phyloP scores from a whole-genome alignment of 2,797 vertebrate genomes.

The Eremophila alpestris region DNA sequence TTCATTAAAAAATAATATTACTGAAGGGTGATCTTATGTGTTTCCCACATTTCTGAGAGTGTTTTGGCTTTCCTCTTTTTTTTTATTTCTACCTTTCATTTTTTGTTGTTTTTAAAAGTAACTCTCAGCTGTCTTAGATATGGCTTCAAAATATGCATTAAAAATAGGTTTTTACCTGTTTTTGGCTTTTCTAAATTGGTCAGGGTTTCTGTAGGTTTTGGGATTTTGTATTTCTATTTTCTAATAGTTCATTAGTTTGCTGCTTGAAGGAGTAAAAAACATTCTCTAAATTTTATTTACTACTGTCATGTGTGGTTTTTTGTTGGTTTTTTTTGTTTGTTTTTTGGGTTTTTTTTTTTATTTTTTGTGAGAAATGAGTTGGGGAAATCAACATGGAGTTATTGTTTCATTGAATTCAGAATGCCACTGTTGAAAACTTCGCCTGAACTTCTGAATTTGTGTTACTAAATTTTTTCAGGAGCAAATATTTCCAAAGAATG shows the following conservation, averaged over 20 bases:
- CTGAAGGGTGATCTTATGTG: background rate
- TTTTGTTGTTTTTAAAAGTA: background rate
- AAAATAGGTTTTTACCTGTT: background rate
- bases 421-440: background rate
- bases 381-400: background rate
- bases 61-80: background rate
- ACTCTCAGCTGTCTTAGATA: background rate
- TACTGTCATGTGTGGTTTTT: background rate
- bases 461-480: background rate
- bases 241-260: background rate
- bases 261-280: background rate
- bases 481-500: background rate
- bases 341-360: background rate
- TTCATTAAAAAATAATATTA: background rate
- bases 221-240: background rate
- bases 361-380: background rate
- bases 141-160: background rate
- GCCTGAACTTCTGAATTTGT: background rate
- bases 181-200: background rate
- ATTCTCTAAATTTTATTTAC: background rate
- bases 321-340: no score
- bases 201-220: background rate
- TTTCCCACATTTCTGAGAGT: background rate
- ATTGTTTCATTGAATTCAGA: background rate
- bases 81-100: rapidly evolving